phyloP scores from a whole-genome alignment of 1,140 invertebrate species.

The Pachyrhynchus sulphureomaculatus region DNA sequence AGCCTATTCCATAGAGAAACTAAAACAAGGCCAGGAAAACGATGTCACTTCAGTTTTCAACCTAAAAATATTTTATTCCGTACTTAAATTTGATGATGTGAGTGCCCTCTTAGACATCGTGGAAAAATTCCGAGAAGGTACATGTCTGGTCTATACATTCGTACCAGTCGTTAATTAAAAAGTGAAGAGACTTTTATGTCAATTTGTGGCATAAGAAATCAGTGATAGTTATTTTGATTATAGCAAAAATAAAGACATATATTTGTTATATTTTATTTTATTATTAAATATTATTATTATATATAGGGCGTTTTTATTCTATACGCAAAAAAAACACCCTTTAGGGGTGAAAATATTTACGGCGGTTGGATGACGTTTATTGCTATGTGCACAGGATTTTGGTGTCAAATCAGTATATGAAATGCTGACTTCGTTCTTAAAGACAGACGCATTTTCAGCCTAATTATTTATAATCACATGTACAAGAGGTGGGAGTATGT shows the following conservation, averaged over 20 bases:
- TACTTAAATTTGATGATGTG: slow-evolving; percentile 58
- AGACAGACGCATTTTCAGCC: too few relatives aligned
- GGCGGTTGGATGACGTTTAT: too few relatives aligned
- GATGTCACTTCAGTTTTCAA: slow-evolving; percentile 62
- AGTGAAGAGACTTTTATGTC: slow-evolving; percentile 77
- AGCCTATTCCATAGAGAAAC: slow-evolving; percentile 70
- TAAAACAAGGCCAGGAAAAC: slow-evolving; percentile 66
- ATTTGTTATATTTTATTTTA: slow-evolving; percentile 10
- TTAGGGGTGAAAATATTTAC: too few relatives aligned
- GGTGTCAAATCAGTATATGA: too few relatives aligned
- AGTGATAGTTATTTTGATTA: slow-evolving; percentile 29
- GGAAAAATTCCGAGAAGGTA: slow-evolving; percentile 49
- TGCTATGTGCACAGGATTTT: too few relatives aligned
- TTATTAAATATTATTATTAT: not conserved
- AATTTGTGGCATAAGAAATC: slow-evolving; percentile 62
- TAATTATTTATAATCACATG: too few relatives aligned
- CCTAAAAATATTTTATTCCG: slow-evolving; percentile 75
- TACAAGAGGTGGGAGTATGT: too few relatives aligned
- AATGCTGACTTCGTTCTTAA: too few relatives aligned
- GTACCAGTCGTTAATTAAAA: slow-evolving; percentile 75
- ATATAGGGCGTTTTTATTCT: not conserved
- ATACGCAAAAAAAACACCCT: not conserved
- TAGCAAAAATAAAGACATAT: not conserved
- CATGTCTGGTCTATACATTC: slow-evolving; percentile 67
- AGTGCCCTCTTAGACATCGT: slow-evolving; percentile 57